phyloP scores from a whole-genome alignment of 2,888 invertebrate species.

The Hipparchia semele region DNA sequence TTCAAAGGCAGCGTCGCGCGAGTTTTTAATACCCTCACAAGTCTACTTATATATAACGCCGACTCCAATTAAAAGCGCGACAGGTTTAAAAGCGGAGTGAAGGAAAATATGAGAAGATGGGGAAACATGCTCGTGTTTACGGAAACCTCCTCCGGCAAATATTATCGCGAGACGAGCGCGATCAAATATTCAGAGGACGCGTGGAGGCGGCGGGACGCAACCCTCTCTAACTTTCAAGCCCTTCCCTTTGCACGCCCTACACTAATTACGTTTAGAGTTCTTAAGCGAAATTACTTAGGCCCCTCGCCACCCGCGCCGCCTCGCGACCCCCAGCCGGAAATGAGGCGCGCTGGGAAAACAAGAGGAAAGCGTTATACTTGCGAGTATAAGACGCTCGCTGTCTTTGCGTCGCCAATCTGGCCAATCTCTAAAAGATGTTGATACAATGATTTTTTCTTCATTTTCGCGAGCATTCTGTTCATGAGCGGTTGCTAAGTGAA shows the following conservation, averaged over 20 bases:
- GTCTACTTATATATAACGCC: slow-evolving; percentile 77
- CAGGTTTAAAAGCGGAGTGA: slow-evolving; percentile 74
- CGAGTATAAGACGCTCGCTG: slow-evolving; percentile 67
- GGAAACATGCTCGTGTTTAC: slow-evolving; percentile 79
- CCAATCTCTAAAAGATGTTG: slow-evolving; percentile 81
- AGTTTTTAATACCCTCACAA: slow-evolving; percentile 80
- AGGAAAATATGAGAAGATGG: slow-evolving; percentile 74
- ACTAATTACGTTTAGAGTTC: slow-evolving; percentile 88
- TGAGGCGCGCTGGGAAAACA: slow-evolving; percentile 82
- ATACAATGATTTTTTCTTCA: slow-evolving; percentile 82
- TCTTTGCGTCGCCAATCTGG: slow-evolving; percentile 80
- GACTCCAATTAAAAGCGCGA: slow-evolving; percentile 79
- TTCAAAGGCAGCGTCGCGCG: slow-evolving; percentile 71
- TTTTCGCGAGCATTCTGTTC: slow-evolving; percentile 78
- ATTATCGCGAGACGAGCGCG: slow-evolving; percentile 81
- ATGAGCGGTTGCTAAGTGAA: slow-evolving; percentile 83
- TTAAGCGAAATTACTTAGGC: slow-evolving; percentile 87
- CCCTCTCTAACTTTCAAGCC: slow-evolving; percentile 85
- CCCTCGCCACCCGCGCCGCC: slow-evolving; percentile 76
- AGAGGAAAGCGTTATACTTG: slow-evolving; percentile 77
- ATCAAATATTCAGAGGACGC: slow-evolving; percentile 81
- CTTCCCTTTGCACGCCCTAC: slow-evolving; percentile 85
- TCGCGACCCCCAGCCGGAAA: slow-evolving; percentile 77
- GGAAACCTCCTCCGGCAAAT: slow-evolving; percentile 81
- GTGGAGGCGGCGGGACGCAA: slow-evolving; percentile 73